A percentile compares a stretch with the other conserved stretches of the same genome.
Conservation (phyloP, 2,113 vertebrate species). For the Prunella himalayana region DNA sequence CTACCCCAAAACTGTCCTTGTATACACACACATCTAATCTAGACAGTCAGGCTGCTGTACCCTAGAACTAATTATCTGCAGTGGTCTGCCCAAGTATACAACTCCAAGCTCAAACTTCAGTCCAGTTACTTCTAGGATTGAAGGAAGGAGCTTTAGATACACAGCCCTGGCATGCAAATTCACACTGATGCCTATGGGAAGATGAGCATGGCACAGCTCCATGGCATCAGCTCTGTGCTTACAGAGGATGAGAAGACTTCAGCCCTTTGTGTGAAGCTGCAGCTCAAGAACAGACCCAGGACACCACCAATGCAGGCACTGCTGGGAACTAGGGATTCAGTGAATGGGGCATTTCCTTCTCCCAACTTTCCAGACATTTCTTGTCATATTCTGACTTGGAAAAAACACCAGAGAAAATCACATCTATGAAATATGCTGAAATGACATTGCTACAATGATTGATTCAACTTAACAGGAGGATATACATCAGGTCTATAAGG, state of each 20-base stretch:
- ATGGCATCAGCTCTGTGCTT: background rate
- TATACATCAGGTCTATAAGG: background rate
- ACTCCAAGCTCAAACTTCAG: background rate
- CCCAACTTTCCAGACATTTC: background rate
- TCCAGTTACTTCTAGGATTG: background rate
- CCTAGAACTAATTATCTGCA: background rate
- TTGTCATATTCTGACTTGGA: background rate
- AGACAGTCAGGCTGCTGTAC: background rate
- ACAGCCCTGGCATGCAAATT: rapidly evolving
- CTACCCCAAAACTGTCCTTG: background rate
- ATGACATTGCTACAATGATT: background rate
- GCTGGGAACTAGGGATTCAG: background rate
- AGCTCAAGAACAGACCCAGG: background rate
- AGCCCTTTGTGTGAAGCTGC: background rate
- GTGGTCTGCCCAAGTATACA: background rate
- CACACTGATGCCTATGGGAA: background rate
- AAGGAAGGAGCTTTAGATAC: background rate
- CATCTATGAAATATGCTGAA: background rate
- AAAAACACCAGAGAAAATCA: background rate
- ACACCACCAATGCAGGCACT: rapidly evolving
- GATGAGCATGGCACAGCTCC: background rate
- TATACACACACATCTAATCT: background rate
- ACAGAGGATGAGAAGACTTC: background rate
- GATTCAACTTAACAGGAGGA: background rate
- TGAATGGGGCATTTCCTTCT: rapidly evolving